Conservation (phyloP, 2,113 vertebrate genomes). For the Chaetorhynchus papuensis region DNA sequence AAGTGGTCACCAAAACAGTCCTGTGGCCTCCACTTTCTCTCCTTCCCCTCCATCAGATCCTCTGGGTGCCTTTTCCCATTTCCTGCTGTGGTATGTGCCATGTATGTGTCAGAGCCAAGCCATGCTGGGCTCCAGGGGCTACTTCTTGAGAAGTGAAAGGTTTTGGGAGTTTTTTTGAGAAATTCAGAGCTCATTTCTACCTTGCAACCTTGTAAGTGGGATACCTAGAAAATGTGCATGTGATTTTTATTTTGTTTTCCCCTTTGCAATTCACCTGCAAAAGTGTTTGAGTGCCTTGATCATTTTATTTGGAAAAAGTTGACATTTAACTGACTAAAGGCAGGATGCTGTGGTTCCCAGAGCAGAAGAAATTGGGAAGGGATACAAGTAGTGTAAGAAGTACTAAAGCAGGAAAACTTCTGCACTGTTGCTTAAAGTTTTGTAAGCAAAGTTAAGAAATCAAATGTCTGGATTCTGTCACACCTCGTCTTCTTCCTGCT, state of each 20-base stretch:
- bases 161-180: neutral
- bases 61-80: neutral
- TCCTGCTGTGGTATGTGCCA: neutral
- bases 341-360: neutral
- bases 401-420: neutral
- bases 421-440: neutral
- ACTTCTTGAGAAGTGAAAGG: neutral
- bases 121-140: fast-evolving
- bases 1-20: neutral
- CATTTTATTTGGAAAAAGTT: neutral
- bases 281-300: neutral
- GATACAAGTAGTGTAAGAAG: neutral
- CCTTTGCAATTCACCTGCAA: neutral
- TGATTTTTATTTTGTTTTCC: neutral
- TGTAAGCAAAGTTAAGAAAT: neutral
- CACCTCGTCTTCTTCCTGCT: neutral
- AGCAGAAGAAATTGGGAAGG: neutral
- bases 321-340: neutral
- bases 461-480: neutral
- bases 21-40: neutral
- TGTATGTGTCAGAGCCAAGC: neutral
- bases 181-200: neutral
- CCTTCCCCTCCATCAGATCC: neutral
- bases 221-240: neutral
- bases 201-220: neutral